These are phyloP conservation scores for Fistularia commersonii DNA, from an alignment of 2,797 vertebrate genomes.

Conservation along the genomic window DNA sequence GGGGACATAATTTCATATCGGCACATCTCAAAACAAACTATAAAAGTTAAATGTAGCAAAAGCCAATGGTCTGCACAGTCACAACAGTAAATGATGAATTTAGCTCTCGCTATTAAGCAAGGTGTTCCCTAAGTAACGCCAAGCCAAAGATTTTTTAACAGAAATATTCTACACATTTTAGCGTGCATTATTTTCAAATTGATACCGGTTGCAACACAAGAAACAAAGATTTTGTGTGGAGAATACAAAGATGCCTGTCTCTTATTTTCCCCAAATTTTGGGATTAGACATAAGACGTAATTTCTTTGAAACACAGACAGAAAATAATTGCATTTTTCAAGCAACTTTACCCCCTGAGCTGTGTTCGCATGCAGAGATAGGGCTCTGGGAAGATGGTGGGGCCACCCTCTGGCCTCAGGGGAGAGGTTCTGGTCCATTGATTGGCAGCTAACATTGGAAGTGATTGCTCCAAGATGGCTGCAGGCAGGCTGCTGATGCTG, in stretches of 20 bases:
- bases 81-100: constrained; percentile 28
- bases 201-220: too few species aligned
- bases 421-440: constrained; percentile 41
- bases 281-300: not conserved
- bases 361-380: constrained; percentile 16
- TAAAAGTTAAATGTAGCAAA: constrained; percentile 40
- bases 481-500: constrained; percentile 58
- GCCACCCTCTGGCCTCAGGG: constrained; percentile 31
- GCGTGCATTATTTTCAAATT: too few species aligned
- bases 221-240: not conserved
- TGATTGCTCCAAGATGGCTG: constrained; percentile 71
- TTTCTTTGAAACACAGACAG: constrained; percentile 11
- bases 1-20: constrained; percentile 34
- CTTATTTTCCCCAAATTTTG: not conserved
- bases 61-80: constrained; percentile 9
- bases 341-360: constrained; percentile 23
- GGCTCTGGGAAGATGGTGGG: constrained; percentile 12
- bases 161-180: too few species aligned
- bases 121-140: constrained; percentile 4
- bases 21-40: constrained; percentile 23
- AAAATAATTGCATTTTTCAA: constrained; percentile 25
- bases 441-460: constrained; percentile 50
- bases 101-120: not conserved
- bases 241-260: not conserved
- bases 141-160: not conserved